Evolutionary conservation across 1,140 invertebrate genomes (phyloP), one percentile per base, ranked within the genome.

Genomic region (Ceratina japonica): DNA sequence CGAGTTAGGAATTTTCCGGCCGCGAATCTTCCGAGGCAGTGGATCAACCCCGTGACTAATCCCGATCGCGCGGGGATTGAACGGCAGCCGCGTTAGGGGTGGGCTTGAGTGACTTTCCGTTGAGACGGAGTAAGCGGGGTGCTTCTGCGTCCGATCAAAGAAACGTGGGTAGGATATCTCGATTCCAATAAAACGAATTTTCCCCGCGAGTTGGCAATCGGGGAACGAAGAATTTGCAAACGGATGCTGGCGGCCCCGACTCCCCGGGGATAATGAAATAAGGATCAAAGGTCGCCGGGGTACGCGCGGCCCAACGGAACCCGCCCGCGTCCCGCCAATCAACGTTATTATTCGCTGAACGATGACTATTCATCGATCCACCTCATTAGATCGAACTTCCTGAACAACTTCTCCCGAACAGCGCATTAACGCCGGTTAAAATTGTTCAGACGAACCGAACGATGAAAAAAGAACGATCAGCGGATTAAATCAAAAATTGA

Each of bases 111-210:
- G 64, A n/a, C 52, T 64, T n/a, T 73, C 65, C 66, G 62, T 68
- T 24, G 80, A 49, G 56, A 31, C 49, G 51, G 18, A 37, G 62
- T 24, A 16, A 16, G 27, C 18, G 31, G 56, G 56, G 31, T n/a
- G n/a, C n/a, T n/a, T 16, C 54, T 52, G 49, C 18, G 44, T 2
- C 56, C 77, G 84, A 85, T 85, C 85, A 81, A 81, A 87, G 76
- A 84, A 84, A 82, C 49, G 69, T 77, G 51, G 66, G 65, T 49
- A 27, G 62, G n/a, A n/a, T n/a, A 51, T 61, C 61, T 61, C 83
- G 82, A 88, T 89, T 89, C 86, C 90, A 91, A 92, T 92, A 92
- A 91, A 89, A 89, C 82, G 86, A 90, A 90, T 89, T 90, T 90
- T 88, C 89, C 84, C 85, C 85, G 85, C 87, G 89, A 90, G 81